Evolutionary conservation across 30 jellyfish, hydroid and myxozoan species (phyloP), one percentile per base, ranked within the genome.

Genomic region (Clytia hemisphaerica): DNA sequence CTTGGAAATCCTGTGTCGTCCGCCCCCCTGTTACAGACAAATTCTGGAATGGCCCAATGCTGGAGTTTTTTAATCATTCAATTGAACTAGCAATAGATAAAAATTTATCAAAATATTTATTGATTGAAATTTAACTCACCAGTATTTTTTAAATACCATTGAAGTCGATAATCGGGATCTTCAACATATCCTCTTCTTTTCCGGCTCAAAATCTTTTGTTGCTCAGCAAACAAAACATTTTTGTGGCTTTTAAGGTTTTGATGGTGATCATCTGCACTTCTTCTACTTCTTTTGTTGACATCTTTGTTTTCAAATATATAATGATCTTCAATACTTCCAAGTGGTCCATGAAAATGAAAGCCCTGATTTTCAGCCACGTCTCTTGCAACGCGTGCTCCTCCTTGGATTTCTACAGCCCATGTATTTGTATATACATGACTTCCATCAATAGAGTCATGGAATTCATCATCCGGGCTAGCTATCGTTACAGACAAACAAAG

Each of bases 81-180:
- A 18, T 57, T 18, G 16, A 32, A 72, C 9, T 59, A 37, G 7
- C 74, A 35, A 55, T 46, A 58, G 15, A 46, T 58, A 19, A 25
- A 73, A n/a, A n/a, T n/a, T n/a, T n/a, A n/a, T n/a, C n/a, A n/a
- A n/a, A n/a, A n/a, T n/a, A n/a, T n/a, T n/a, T n/a, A n/a, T n/a
- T n/a, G n/a, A n/a, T n/a, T n/a, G n/a, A n/a, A n/a, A n/a, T n/a
- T n/a, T n/a, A n/a, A n/a, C n/a, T n/a, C n/a, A n/a, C n/a, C n/a
- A n/a, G n/a, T 64, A 76, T 88, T 88, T 40, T 88, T 80, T 28
- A 88, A 38, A 71, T 88, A 88, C 97, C 97, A 88, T 44, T 88
- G 97, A 27, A 79, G 81, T 30, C 44, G 46, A 69, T 54, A 88
- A 31, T 79, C 88, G 31, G 97, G 97, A 75, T 88, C 97, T 31